Evolutionary conservation across 2,797 vertebrate genomes (phyloP), one percentile per base, ranked within the genome.

Genomic region (Stomatorhinus walkeri): DNA sequence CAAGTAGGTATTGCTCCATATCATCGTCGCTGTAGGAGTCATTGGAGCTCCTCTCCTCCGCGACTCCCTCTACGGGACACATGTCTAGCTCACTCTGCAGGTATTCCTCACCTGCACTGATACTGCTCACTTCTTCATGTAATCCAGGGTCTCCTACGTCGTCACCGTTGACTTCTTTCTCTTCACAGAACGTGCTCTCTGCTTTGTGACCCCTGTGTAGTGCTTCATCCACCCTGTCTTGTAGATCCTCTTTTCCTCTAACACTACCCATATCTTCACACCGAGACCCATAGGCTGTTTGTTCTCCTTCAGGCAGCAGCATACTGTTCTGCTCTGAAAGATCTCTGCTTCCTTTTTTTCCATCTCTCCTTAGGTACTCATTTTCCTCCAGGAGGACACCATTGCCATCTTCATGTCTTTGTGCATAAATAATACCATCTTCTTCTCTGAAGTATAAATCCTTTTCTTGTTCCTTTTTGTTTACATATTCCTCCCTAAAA

Each of bases 11-110:
- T 85, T 95, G 52, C 88, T 95, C 95, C 92, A 96, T 94, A 91
- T 96, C 95, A 1, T 96, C 95, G 9, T 95, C 96, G 0, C 94
- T 95, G 90, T 93, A 91, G 0, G 94, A 95, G 81, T 95, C 95
- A 1, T 92, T 91, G 0, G 95, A 95, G 19, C 90, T 89, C 72
- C 90, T 91, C 0, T 89, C 88, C 43, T 68, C 68, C 0, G 0
- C 68, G 59, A 64, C 56, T 32, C 22, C 36, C 56, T 64, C 54
- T 3, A 22, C 2, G 6, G 14, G 5, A 54, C 24, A 32, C 3
- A 0, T 12, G 12, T 86, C 28, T 24, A 32, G 36, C 22, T 86
- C 51, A 52, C 48, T 54, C 5, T 49, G 10, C 84, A 19, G 22
- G 8, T 36, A 24, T 52, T 36, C 84, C 22, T 84, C 43, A 48